Conservation (phyloP, 2,888 invertebrate genomes). For the Torymus texanus region DNA sequence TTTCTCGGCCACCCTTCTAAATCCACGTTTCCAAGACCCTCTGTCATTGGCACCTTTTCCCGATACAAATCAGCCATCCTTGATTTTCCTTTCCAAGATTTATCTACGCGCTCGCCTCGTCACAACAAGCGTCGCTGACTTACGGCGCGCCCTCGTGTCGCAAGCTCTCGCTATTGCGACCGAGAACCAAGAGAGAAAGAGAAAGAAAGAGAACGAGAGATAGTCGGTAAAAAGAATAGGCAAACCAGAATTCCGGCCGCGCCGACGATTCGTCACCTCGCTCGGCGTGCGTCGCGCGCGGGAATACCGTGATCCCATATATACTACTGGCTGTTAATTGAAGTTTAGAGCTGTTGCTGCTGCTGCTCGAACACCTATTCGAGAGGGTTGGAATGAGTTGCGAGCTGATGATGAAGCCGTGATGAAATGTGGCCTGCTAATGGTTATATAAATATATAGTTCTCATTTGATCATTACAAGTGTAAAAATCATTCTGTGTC, state of each 20-base stretch:
- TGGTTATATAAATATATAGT: not conserved
- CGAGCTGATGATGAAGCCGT: not conserved
- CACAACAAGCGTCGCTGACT: constrained; percentile 18
- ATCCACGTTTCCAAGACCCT: too few relatives aligned
- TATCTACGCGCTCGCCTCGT: not conserved
- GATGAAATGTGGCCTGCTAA: not conserved
- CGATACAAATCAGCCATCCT: not conserved
- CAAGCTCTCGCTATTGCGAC: constrained; percentile 1
- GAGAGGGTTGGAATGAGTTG: not conserved
- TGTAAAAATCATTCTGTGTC: too few relatives aligned
- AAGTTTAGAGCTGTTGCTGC: constrained; percentile 11
- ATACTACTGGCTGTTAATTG: constrained; percentile 18
- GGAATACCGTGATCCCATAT: not conserved
- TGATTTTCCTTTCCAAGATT: constrained; percentile 8
- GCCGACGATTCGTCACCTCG: constrained; percentile 20
- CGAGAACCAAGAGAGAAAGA: not conserved
- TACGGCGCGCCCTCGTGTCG: constrained; percentile 1
- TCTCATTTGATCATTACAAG: too few relatives aligned
- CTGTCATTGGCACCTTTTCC: constrained; percentile 2
- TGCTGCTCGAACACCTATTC: not conserved
- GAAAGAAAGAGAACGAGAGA: not conserved
- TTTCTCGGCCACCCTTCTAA: too few relatives aligned
- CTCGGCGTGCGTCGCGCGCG: not conserved
- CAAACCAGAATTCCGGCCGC: too few relatives aligned
- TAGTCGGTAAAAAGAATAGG: not conserved